Conservation (phyloP, 2,888 invertebrate genomes). For the Nephrotoma appendiculata region DNA sequence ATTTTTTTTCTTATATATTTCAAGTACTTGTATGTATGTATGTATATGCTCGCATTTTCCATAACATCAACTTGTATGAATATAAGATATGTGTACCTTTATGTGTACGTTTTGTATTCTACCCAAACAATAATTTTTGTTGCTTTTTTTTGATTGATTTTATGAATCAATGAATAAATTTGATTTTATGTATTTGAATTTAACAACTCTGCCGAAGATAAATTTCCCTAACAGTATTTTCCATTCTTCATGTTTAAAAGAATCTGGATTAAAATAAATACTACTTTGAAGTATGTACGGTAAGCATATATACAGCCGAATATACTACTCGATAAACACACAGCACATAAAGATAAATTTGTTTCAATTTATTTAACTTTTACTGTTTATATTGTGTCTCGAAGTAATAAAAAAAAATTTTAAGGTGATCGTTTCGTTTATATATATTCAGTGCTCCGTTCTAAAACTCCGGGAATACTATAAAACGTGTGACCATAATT, state of each 20-base stretch:
- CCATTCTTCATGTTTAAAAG: not conserved
- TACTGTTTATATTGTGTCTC: not conserved
- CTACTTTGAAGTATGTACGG: not conserved
- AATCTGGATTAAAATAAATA: not conserved
- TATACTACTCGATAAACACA: not conserved
- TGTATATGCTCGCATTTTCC: not conserved
- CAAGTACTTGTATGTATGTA: no score
- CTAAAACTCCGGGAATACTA: not conserved
- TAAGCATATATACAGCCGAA: not conserved
- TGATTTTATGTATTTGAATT: not conserved
- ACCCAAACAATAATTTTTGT: not conserved
- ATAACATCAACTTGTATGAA: not conserved
- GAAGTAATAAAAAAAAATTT: not conserved
- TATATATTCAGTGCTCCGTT: not conserved
- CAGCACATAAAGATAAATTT: not conserved
- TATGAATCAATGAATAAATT: not conserved
- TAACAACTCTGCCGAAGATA: not conserved
- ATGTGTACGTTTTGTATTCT: not conserved
- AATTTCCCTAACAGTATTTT: not conserved
- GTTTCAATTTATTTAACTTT: not conserved
- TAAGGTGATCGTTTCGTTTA: not conserved
- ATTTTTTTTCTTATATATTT: not conserved
- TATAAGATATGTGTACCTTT: not conserved
- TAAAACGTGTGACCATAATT: not conserved
- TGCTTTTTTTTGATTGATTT: not conserved